Percentiles rank a stretch among this genome's conserved stretches.
Conservation (phyloP, 1,140 invertebrate species). For the Apis dorsata region DNA sequence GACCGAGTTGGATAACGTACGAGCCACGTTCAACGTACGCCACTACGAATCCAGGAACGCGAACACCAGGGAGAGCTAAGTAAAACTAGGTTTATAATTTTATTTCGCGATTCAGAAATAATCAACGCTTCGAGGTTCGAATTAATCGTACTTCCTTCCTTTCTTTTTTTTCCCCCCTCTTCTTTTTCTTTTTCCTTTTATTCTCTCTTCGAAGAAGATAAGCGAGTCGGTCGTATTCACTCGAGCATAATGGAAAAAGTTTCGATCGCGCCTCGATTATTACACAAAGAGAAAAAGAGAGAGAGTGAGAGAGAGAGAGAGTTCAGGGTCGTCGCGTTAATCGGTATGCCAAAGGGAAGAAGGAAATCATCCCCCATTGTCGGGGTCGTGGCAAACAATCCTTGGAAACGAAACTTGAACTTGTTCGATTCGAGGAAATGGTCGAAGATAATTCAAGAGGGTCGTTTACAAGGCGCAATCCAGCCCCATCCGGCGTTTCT, state of each 20-base stretch:
- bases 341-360: neutral
- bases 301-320: neutral
- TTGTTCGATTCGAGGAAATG: neutral
- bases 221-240: too few relatives aligned
- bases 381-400: neutral
- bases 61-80: neutral
- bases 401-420: neutral
- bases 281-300: neutral
- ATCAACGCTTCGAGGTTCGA: too few relatives aligned
- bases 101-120: too few relatives aligned
- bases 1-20: neutral
- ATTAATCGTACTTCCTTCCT: too few relatives aligned
- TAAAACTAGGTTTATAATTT: neutral
- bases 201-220: too few relatives aligned
- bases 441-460: conserved; percentile 45
- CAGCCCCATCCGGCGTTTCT: neutral
- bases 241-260: too few relatives aligned
- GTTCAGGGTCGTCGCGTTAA: neutral
- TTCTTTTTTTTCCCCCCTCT: too few relatives aligned
- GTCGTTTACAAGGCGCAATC: conserved; percentile 40
- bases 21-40: neutral
- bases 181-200: too few relatives aligned
- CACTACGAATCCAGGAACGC: neutral
- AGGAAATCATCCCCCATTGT: neutral
- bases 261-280: neutral